A percentile compares a stretch with the other conserved stretches of the same genome.
Conservation (phyloP, 1,140 invertebrate genomes). For the Archivesica marissinica region DNA sequence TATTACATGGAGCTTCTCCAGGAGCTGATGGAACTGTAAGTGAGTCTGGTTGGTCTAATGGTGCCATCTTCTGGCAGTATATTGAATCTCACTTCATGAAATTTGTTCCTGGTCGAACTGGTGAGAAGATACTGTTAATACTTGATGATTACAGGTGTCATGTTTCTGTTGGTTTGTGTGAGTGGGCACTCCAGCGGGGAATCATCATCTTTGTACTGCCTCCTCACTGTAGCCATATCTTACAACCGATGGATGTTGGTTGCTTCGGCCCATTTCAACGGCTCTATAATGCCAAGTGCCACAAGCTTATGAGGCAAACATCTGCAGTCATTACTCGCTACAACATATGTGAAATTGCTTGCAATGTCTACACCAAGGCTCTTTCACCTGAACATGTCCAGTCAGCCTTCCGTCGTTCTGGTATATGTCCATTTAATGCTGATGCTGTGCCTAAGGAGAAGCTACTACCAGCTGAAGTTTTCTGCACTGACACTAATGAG, state of each 20-base stretch:
- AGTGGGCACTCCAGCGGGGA: no score
- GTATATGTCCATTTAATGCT: neutral
- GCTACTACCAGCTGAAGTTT: neutral
- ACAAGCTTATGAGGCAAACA: slow-evolving; percentile 7
- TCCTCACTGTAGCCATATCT: slow-evolving; percentile 48
- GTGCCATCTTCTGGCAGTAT: slow-evolving; percentile 1
- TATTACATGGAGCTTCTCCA: slow-evolving; percentile 3
- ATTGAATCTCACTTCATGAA: slow-evolving; percentile 31
- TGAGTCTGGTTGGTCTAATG: slow-evolving; percentile 34
- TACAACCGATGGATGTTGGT: slow-evolving; percentile 54
- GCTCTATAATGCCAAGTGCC: neutral
- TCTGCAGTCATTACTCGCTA: neutral
- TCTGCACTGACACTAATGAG: neutral
- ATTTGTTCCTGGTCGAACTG: neutral
- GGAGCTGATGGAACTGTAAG: slow-evolving; percentile 6
- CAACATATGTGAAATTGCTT: slow-evolving; percentile 6
- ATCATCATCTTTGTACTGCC: no score
- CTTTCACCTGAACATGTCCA: neutral
- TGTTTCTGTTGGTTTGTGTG: no score
- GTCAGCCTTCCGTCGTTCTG: slow-evolving; percentile 4
- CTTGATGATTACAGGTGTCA: no score
- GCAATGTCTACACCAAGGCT: neutral
- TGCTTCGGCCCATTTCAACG: neutral
- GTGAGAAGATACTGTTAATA: no score
- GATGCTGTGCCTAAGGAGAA: neutral